phyloP scores from a whole-genome alignment of 2,113 vertebrate species.

The Meriones unguiculatus region DNA sequence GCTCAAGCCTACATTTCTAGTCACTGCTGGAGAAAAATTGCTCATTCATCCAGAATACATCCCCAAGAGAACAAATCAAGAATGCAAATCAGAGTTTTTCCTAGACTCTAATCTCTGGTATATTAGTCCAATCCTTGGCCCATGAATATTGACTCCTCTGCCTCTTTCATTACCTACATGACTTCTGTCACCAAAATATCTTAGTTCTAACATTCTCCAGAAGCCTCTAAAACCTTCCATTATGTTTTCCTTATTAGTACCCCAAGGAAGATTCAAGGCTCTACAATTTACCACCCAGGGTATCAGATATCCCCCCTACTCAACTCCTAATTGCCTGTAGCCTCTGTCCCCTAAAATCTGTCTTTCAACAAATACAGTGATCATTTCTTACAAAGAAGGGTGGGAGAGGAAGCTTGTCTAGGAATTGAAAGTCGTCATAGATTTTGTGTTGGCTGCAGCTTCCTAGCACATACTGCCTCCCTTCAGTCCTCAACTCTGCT shows the following conservation, averaged over 20 bases:
- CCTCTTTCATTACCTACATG: neutral
- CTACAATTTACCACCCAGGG: neutral
- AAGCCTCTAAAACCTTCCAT: neutral
- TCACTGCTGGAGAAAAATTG: neutral
- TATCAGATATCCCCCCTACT: neutral
- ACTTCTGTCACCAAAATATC: neutral
- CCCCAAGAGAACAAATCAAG: neutral
- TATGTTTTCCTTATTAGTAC: neutral
- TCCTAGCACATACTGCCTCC: neutral
- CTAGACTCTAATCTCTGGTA: neutral
- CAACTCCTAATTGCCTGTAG: neutral
- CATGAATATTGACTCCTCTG: neutral
- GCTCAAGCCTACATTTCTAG: neutral
- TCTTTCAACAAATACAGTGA: neutral
- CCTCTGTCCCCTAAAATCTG: neutral
- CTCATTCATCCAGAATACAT: neutral
- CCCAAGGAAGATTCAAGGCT: neutral
- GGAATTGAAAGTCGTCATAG: neutral
- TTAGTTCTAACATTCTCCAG: neutral
- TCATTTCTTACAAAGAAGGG: neutral
- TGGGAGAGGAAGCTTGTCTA: fast-evolving
- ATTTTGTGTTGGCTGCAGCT: neutral
- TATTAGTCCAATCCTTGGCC: neutral
- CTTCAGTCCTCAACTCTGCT: neutral
- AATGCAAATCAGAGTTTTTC: neutral